phyloP scores from a whole-genome alignment of 2,888 invertebrate genomes.

The Heliconius charithonia region DNA sequence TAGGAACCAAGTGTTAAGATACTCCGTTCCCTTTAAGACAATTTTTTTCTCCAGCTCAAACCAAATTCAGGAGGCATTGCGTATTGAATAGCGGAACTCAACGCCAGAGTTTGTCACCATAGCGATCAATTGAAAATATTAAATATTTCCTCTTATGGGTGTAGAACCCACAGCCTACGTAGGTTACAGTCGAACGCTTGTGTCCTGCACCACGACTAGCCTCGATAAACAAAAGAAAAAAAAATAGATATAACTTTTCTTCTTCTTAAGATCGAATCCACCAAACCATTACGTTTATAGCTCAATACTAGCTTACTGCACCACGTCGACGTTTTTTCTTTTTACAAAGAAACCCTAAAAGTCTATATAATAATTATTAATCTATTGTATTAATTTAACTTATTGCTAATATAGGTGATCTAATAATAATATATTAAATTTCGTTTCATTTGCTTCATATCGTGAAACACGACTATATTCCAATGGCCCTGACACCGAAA shows the following conservation, averaged over 20 bases:
- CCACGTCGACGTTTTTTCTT: background rate
- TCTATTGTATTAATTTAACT: background rate
- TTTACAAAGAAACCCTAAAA: background rate
- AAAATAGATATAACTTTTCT: background rate
- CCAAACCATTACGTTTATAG: background rate
- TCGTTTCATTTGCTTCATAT: constrained; percentile 38
- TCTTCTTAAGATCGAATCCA: background rate
- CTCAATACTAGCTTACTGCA: background rate
- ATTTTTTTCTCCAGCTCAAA: no score
- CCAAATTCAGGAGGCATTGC: no score
- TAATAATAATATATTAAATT: constrained; percentile 34
- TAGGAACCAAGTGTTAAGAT: no score
- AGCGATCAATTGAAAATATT: background rate
- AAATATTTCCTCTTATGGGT: background rate
- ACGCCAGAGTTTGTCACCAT: no score
- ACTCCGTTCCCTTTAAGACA: no score
- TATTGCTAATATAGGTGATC: background rate
- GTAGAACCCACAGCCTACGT: background rate
- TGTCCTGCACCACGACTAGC: background rate
- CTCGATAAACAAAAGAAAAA: background rate
- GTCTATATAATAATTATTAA: no score
- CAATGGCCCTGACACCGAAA: constrained; percentile 39
- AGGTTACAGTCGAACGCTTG: background rate
- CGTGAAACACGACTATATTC: constrained; percentile 42
- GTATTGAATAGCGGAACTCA: no score